Conservation (phyloP, 1,140 invertebrate species). For the Riptortus pedestris region DNA sequence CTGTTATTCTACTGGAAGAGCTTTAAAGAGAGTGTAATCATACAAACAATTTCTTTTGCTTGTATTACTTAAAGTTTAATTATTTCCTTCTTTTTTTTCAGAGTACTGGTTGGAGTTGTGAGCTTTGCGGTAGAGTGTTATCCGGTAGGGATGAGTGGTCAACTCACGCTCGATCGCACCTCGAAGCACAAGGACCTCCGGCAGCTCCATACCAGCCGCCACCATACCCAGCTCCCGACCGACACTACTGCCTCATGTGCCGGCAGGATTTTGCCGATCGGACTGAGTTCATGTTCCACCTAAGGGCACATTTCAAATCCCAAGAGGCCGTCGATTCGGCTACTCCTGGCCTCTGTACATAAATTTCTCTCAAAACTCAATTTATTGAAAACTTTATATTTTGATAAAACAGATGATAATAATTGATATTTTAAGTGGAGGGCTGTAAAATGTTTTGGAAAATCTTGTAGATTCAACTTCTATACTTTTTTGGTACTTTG, state of each 20-base stretch:
- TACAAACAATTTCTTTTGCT: too few relatives aligned
- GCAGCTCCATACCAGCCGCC: slow-evolving; percentile 36
- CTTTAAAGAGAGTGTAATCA: too few relatives aligned
- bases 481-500: neutral
- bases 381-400: neutral
- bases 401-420: neutral
- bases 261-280: slow-evolving; percentile 53
- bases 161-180: slow-evolving; percentile 56
- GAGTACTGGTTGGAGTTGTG: slow-evolving; percentile 50
- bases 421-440: neutral
- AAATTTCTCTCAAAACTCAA: neutral
- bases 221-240: slow-evolving; percentile 29
- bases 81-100: slow-evolving; percentile 8
- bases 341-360: slow-evolving; percentile 22
- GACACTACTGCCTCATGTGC: slow-evolving; percentile 50
- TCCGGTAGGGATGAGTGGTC: slow-evolving; percentile 62
- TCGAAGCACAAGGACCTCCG: slow-evolving; percentile 39
- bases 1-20: too few relatives aligned
- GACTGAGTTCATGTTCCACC: slow-evolving; percentile 57
- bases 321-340: slow-evolving; percentile 16
- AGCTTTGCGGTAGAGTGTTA: slow-evolving; percentile 56
- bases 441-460: slow-evolving; percentile 6
- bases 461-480: neutral
- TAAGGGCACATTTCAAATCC: slow-evolving; percentile 47
- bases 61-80: too few relatives aligned